A percentile compares a stretch with the other conserved stretches of the same genome.
Evolutionary conservation across 2,888 invertebrate species (phyloP).

Genomic region (Ferdinandea cuprea): DNA sequence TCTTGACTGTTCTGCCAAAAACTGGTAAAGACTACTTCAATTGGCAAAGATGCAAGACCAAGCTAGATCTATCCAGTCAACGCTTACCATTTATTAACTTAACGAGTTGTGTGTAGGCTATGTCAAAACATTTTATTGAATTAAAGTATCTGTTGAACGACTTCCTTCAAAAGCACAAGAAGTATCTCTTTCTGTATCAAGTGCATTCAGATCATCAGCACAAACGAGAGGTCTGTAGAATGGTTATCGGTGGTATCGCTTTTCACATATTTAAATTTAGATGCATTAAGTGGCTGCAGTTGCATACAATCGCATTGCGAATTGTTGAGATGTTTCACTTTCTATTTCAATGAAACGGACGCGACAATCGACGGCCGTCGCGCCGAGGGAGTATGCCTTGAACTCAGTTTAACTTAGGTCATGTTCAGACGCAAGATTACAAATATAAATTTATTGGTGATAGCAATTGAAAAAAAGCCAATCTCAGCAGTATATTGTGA

Average conservation of each 20-base stretch:
- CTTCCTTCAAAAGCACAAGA: slow-evolving; percentile 28
- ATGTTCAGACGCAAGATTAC: not conserved
- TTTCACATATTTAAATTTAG: slow-evolving; percentile 1
- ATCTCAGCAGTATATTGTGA: not conserved
- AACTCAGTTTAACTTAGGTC: slow-evolving; percentile 22
- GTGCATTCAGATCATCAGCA: slow-evolving; percentile 47
- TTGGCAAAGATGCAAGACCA: slow-evolving; percentile 12
- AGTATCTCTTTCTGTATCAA: slow-evolving; percentile 35
- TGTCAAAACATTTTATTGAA: slow-evolving; percentile 39
- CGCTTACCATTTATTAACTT: not conserved
- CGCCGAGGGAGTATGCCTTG: not conserved
- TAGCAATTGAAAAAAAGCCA: not conserved
- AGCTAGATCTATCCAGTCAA: slow-evolving; percentile 1
- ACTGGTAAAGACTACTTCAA: slow-evolving; percentile 41
- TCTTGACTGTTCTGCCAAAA: slow-evolving; percentile 47
- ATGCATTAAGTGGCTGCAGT: not conserved
- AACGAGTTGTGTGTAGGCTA: not conserved
- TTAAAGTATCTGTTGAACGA: slow-evolving; percentile 32
- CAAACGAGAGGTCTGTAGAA: slow-evolving; percentile 6
- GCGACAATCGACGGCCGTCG: not conserved
- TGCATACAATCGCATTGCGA: not conserved
- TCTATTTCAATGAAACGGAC: not conserved
- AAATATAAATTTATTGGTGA: not conserved
- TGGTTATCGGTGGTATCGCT: not conserved
- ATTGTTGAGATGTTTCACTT: not conserved